Evolutionary conservation across 2,888 invertebrate genomes (phyloP).

Genomic region (Frankliniella fusca): DNA sequence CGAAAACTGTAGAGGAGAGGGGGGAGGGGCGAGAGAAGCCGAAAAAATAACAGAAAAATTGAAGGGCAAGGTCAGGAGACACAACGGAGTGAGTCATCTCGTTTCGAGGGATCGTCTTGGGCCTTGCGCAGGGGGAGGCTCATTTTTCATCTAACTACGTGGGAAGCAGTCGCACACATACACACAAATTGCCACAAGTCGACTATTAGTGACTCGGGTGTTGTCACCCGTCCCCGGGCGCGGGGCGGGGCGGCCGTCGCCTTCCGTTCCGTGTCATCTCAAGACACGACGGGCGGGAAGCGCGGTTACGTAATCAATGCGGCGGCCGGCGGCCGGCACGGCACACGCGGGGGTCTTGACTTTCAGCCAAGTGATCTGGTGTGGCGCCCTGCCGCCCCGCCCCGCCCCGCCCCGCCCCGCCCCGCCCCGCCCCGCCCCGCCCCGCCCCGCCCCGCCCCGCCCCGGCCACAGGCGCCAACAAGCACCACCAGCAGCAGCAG

Average conservation of each 20-base stretch:
- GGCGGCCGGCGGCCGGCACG: no score
- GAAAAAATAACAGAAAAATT: no score
- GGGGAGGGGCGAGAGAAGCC: no score
- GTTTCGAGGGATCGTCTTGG: no score
- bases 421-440: neutral
- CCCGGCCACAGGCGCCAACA: neutral
- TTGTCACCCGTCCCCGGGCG: neutral
- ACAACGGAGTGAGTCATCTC: no score
- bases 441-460: neutral
- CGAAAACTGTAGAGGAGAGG: no score
- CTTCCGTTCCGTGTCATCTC: conserved; percentile 14
- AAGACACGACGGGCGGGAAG: neutral
- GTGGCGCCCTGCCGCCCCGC: neutral
- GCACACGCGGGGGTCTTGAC: neutral
- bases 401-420: no score
- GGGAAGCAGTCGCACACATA: no score
- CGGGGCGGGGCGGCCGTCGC: conserved; percentile 28
- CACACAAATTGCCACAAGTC: no score
- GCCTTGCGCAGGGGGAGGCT: no score
- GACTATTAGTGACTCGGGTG: neutral
- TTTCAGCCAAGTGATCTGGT: neutral
- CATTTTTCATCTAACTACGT: no score
- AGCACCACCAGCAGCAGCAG: neutral
- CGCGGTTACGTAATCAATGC: neutral
- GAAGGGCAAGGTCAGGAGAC: no score